Evolutionary conservation across 2,888 invertebrate species (phyloP), one percentile per base, ranked within the genome.

Genomic region (Ischnura elegans): DNA sequence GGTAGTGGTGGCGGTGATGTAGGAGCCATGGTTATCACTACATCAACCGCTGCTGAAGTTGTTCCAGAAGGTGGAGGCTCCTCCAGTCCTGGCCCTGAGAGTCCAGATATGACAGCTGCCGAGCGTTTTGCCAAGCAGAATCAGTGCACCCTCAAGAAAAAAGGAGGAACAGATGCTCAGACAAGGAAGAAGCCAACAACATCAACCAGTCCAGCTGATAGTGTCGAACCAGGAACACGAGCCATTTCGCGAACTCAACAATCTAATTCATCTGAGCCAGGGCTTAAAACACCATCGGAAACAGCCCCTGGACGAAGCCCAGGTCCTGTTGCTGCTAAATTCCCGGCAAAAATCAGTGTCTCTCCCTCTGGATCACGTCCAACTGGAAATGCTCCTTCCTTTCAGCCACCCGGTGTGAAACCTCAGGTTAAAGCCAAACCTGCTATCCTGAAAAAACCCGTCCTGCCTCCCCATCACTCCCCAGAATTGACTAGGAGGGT

Each of bases 401-500:
- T 94, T n/a, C 94, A 94, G 46, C 94, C n/a, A 87, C 93, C 47
- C 87, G 94, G 42, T 93, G 94, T 36, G 76, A 98, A 98, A 95
- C 98, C 98, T 16, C 97, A 97, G 95, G 97, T 98, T 94, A 98
- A 98, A 95, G 97, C 97, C 93, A 98, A 98, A 96, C 98, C 98
- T 29, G 97, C 98, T 95, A 97, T 98, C 95, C 97, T 98, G 96
- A 97, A 97, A 95, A 98, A 97, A 95, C 97, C 97, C 84, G 96
- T 96, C 61, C 96, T 97, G 94, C 96, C 97, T 47, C 95, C 96
- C 94, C 94, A 93, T 8, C 87, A 94, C n/a, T 94, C 94, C 19
- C 93, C 94, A 36, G 94, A 94, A 51, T 29, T 93, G 87, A 76
- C 45, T 21, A 93, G 87, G 90, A 90, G 90, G 43, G 66, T 90